Conservation (phyloP, 2,888 invertebrate genomes). For the Mimumesa dahlbomi region DNA sequence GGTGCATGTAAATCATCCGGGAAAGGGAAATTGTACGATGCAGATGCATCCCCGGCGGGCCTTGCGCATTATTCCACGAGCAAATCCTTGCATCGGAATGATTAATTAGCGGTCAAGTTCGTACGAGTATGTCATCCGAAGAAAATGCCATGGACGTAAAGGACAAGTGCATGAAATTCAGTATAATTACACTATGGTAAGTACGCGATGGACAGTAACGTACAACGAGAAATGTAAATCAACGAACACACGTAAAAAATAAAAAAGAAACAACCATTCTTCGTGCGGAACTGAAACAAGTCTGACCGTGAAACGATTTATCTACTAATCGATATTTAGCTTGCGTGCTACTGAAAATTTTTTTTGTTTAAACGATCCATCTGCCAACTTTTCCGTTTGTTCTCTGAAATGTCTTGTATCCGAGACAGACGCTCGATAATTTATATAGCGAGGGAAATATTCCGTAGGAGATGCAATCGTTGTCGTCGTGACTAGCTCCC, state of each 20-base stretch:
- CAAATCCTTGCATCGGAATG: slow-evolving; percentile 56
- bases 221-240: neutral
- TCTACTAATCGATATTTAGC: neutral
- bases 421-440: neutral
- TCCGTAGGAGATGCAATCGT: slow-evolving; percentile 5
- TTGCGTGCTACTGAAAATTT: too few species aligned
- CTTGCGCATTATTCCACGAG: slow-evolving; percentile 58
- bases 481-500: neutral
- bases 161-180: neutral
- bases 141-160: slow-evolving; percentile 17
- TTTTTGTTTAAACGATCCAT: too few species aligned
- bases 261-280: too few species aligned
- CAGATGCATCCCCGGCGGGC: slow-evolving; percentile 35
- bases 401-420: too few species aligned
- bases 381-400: too few species aligned
- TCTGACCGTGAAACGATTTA: neutral
- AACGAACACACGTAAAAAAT: too few species aligned
- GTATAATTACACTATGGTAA: too few species aligned
- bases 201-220: too few species aligned
- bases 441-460: neutral
- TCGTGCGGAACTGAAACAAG: neutral
- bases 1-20: slow-evolving; percentile 60
- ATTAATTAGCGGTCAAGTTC: slow-evolving; percentile 37
- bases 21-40: slow-evolving; percentile 50
- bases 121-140: slow-evolving; percentile 15